Percentiles rank a stretch among this genome's conserved stretches.
Conservation (phyloP, 2,888 invertebrate species). For the Glyphotaelius pellucidus region DNA sequence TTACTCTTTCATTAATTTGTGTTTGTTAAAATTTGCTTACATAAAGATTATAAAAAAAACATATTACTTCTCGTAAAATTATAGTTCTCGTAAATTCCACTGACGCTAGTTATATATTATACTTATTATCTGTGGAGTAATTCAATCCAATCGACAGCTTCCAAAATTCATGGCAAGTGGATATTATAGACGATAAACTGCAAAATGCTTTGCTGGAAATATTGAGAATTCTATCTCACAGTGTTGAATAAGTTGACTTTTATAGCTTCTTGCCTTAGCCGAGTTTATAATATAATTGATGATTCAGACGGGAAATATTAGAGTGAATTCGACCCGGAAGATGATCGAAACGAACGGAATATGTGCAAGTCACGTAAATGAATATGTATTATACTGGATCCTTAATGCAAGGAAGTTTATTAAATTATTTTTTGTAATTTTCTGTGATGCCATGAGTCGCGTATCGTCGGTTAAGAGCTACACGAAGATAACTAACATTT, state of each 20-base stretch:
- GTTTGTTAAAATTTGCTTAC: no score
- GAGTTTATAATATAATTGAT: constrained; percentile 40
- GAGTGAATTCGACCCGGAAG: constrained; percentile 27
- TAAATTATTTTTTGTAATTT: not conserved
- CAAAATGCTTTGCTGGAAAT: not conserved
- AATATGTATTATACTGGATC: not conserved
- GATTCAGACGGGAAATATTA: constrained; percentile 19
- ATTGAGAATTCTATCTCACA: constrained; percentile 27
- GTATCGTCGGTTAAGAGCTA: no score
- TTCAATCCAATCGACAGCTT: not conserved
- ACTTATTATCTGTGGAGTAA: not conserved
- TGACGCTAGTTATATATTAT: not conserved
- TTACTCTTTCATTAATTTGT: no score
- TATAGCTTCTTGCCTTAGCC: constrained; percentile 25
- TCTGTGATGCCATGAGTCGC: not conserved
- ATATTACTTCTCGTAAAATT: not conserved
- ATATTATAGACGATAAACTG: constrained; percentile 38
- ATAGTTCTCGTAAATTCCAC: not conserved
- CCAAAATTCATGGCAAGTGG: constrained; percentile 2
- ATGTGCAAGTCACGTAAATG: constrained; percentile 31
- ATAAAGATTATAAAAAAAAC: no score
- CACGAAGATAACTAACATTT: no score
- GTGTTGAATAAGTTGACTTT: constrained; percentile 36
- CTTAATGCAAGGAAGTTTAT: not conserved
- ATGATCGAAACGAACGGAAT: constrained; percentile 27